Conservation (phyloP, 2,888 invertebrate genomes). For the Drosophila austrosaltans region DNA sequence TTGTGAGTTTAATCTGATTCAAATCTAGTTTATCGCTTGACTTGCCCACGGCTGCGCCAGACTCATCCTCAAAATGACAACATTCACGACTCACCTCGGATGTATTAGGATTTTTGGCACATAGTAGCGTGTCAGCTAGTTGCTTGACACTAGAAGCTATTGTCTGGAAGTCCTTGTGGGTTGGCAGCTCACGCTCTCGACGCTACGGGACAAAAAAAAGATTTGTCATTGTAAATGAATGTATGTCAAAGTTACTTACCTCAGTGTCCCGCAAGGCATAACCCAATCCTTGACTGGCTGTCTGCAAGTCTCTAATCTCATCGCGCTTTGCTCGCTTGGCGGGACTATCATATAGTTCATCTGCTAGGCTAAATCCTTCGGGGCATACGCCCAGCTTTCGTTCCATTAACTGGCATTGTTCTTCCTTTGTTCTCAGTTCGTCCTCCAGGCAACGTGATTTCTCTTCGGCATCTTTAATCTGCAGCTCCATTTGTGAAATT, state of each 20-base stretch:
- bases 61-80: constrained; percentile 3
- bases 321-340: constrained; percentile 74
- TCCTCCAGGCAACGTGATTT: constrained; percentile 86
- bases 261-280: constrained; percentile 73
- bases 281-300: constrained; percentile 75
- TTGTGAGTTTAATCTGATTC: not conserved
- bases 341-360: constrained; percentile 80
- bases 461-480: constrained; percentile 85
- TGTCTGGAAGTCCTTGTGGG: constrained; percentile 79
- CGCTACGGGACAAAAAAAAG: constrained; percentile 53
- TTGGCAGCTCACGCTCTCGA: constrained; percentile 71
- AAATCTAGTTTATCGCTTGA: constrained; percentile 6
- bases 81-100: constrained; percentile 55
- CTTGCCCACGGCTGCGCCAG: not conserved
- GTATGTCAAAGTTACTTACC: constrained; percentile 54
- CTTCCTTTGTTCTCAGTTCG: constrained; percentile 84
- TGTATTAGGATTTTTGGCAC: constrained; percentile 60
- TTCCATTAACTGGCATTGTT: constrained; percentile 73
- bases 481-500: constrained; percentile 85
- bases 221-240: not conserved
- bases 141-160: constrained; percentile 81
- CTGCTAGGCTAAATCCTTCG: constrained; percentile 78
- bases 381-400: constrained; percentile 71
- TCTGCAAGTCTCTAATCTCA: constrained; percentile 65
- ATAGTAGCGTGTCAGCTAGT: constrained; percentile 76